Base-by-base conservation (phyloP, 2,797 vertebrate genomes). In the Enteromius afrohamiltoni region DNA sequence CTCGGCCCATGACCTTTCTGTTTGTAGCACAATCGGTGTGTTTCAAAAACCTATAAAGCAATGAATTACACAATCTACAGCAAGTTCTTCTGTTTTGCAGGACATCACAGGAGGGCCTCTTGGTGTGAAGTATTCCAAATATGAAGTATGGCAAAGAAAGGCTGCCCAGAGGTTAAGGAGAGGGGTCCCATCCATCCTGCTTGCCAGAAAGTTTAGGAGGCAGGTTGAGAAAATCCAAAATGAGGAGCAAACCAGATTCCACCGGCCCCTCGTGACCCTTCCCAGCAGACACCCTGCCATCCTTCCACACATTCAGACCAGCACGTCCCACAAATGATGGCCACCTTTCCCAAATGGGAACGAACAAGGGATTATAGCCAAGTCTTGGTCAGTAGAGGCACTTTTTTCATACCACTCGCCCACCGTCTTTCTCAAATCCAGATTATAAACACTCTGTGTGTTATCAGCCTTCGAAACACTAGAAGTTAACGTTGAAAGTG, bases 91-190 rank as follows among this genome's bases (percentile, higher is more conserved):
- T 85, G 68, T 87, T 85, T 87, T 86, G 64, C 91, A 96, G 96
- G 96, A 96, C 87, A 86, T 90, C 87, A 91, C 92, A 91, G 94
- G 95, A 89, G 94, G 94, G 86, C 92, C 92, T 86, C 89, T 93
- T 21, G 94, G 93, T 3, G 84, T 90, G 90, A 95, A 94, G 90
- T 93, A 95, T 87, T 95, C 96, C 91, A 95, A 93, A 84, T 93
- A 94, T 0, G 93, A 95, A 1, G 90, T 92, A 88, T 95, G 95
- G 95, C 95, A 94, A 88, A 94, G 91, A 90, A 95, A 94, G 87
- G 91, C 94, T 60, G 88, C 92, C 23, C 95, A 96, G 81, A 94
- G 96, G 83, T 93, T 95, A 86, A 93, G 95, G 89, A 93, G 95
- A 88, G 95, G 95, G 40, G 89, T 93, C 67, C 94, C 95, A 4